Evolutionary conservation across 2,888 invertebrate species (phyloP).

Genomic region (Hemicrepidius hirtus): DNA sequence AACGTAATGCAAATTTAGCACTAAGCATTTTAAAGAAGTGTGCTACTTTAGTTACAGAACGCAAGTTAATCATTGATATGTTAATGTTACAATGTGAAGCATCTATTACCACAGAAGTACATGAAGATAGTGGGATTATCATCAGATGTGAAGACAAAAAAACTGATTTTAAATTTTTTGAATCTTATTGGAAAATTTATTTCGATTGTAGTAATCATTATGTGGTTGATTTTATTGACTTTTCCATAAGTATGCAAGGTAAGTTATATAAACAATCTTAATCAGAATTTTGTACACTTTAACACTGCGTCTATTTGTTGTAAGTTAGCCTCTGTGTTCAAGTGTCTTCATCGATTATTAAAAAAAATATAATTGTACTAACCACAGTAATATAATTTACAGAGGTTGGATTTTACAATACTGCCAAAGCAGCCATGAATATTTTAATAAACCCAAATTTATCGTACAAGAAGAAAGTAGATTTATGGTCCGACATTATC

Average conservation of each 20-base stretch:
- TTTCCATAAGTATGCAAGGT: conserved; percentile 39
- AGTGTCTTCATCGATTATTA: too few relatives aligned
- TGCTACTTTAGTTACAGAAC: conserved; percentile 20
- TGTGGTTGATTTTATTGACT: conserved; percentile 41
- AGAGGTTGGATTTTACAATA: conserved; percentile 39
- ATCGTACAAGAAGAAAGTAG: conserved; percentile 29
- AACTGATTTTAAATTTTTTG: conserved; percentile 30
- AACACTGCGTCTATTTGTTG: too few relatives aligned
- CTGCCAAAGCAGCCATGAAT: conserved; percentile 19
- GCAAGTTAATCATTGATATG: conserved; percentile 29
- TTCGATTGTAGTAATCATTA: conserved; percentile 29
- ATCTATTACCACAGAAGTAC: not conserved
- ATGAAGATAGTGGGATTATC: conserved; percentile 30
- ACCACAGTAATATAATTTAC: not conserved
- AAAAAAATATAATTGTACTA: too few relatives aligned
- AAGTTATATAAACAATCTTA: too few relatives aligned
- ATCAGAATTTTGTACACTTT: too few relatives aligned
- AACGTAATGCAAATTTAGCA: conserved; percentile 36
- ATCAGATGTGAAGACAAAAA: conserved; percentile 29
- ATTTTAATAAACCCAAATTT: conserved; percentile 26
- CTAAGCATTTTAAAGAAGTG: conserved; percentile 36
- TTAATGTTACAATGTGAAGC: conserved; percentile 28
- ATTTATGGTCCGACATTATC: conserved; percentile 36
- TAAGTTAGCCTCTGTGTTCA: too few relatives aligned
- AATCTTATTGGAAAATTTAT: conserved; percentile 41